Percentiles rank a stretch among this genome's conserved stretches.
Evolutionary conservation across 2,797 vertebrate genomes (phyloP).

Genomic region (Dryobates pubescens): DNA sequence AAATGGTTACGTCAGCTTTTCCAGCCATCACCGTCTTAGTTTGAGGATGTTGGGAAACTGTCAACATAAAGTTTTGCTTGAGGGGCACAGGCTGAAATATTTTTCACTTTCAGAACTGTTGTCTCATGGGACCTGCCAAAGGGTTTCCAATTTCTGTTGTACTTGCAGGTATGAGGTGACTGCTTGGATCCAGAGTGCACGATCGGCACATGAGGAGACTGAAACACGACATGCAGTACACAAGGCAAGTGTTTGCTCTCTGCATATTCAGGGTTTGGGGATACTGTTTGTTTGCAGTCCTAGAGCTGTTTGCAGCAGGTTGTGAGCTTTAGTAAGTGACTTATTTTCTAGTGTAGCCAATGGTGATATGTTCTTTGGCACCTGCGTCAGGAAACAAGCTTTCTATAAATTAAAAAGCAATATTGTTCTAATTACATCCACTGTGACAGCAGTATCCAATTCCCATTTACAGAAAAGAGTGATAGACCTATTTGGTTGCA

Average conservation of each 20-base stretch:
- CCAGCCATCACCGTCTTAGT: not conserved
- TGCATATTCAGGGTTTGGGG: not conserved
- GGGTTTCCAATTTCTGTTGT: not conserved
- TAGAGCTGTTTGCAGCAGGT: not conserved
- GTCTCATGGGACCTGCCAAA: not conserved
- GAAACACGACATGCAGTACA: not conserved
- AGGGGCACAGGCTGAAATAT: not conserved
- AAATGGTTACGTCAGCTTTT: conserved; percentile 25
- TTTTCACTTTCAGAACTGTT: not conserved
- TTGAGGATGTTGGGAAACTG: not conserved
- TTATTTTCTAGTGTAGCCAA: not conserved
- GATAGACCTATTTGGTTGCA: not conserved
- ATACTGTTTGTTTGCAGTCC: not conserved
- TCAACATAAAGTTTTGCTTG: not conserved
- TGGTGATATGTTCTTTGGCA: not conserved
- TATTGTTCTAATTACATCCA: not conserved
- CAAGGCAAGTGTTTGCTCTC: not conserved
- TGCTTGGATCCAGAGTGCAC: not conserved
- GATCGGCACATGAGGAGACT: not conserved
- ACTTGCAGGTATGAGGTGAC: not conserved
- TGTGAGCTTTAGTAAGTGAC: not conserved
- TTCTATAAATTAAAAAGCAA: conserved; percentile 15
- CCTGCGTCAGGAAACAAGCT: not conserved
- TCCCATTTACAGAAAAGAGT: not conserved
- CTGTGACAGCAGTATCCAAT: not conserved